phyloP scores from a whole-genome alignment of 2,113 vertebrate genomes.

The Danionella cerebrum region DNA sequence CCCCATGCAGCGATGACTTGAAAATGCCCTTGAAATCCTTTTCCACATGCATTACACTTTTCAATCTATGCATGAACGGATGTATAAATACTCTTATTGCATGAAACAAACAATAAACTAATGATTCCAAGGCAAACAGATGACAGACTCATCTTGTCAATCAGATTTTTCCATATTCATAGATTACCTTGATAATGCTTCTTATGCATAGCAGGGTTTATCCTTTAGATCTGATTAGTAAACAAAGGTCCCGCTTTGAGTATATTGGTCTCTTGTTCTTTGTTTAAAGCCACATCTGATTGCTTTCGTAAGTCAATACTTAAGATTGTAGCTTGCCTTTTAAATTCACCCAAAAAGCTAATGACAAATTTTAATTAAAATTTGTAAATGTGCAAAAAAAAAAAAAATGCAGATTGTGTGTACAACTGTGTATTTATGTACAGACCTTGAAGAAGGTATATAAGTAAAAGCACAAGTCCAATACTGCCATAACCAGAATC shows the following conservation, averaged over 20 bases:
- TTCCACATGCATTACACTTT: slow-evolving; percentile 20
- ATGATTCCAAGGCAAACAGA: neutral
- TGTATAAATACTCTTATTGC: slow-evolving; percentile 1
- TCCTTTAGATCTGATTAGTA: slow-evolving; percentile 15
- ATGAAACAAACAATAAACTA: neutral
- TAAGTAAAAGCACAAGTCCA: too few relatives aligned
- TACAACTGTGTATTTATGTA: too few relatives aligned
- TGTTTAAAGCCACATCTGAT: slow-evolving; percentile 2
- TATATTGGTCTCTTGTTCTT: neutral
- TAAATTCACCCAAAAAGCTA: slow-evolving; percentile 34
- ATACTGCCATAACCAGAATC: too few relatives aligned
- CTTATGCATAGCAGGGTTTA: neutral
- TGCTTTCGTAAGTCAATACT: slow-evolving; percentile 14
- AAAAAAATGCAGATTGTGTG: too few relatives aligned
- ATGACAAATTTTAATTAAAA: slow-evolving; percentile 31
- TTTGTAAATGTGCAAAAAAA: too few relatives aligned
- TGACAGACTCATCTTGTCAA: neutral
- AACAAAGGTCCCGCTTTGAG: neutral
- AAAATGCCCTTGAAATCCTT: slow-evolving; percentile 24
- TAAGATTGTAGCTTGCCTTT: slow-evolving; percentile 41
- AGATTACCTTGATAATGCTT: slow-evolving; percentile 1
- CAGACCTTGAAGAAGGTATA: too few relatives aligned
- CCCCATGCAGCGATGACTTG: neutral
- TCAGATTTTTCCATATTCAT: neutral
- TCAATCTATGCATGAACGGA: slow-evolving; percentile 11